A percentile compares a stretch with the other conserved stretches of the same genome.
Evolutionary conservation across 37 sponge, comb jelly and placozoan species (phyloP).

Genomic region (Oscarella lobularis): DNA sequence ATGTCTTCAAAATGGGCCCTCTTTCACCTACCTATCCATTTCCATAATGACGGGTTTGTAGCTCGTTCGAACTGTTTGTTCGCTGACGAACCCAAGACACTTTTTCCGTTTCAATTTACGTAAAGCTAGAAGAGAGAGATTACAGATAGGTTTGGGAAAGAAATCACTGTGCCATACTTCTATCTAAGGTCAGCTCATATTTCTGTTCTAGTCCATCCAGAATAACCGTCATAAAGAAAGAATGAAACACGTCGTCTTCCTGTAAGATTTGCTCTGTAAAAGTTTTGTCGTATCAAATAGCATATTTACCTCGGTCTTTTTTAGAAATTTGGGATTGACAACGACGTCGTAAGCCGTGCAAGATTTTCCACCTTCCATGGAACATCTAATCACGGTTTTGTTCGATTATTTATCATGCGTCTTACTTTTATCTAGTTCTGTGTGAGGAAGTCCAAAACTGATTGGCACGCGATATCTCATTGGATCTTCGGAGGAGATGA

Average conservation of each 20-base stretch:
- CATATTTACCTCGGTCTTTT: slow-evolving; percentile 49
- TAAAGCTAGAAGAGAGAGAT: background rate
- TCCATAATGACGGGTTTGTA: slow-evolving; percentile 73
- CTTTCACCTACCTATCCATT: slow-evolving; percentile 38
- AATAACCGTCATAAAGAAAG: slow-evolving; percentile 63
- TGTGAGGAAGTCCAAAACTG: slow-evolving; percentile 84
- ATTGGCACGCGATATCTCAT: slow-evolving; percentile 66
- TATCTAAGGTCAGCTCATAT: slow-evolving; percentile 41
- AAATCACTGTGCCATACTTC: slow-evolving; percentile 27
- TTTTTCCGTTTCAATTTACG: slow-evolving; percentile 63
- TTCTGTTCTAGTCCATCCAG: slow-evolving; percentile 88
- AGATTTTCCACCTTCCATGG: slow-evolving; percentile 55
- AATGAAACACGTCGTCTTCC: too few relatives aligned
- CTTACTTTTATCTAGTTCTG: slow-evolving; percentile 70
- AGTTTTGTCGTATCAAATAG: too few relatives aligned
- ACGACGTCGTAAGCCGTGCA: slow-evolving; percentile 82
- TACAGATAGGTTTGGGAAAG: background rate
- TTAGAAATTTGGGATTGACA: slow-evolving; percentile 44
- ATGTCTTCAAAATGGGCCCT: too few relatives aligned
- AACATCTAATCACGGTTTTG: too few relatives aligned
- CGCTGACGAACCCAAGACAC: slow-evolving; percentile 48
- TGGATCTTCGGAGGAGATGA: slow-evolving; percentile 59
- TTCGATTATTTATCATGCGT: too few relatives aligned
- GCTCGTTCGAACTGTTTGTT: slow-evolving; percentile 60
- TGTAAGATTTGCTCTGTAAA: too few relatives aligned